Conservation (phyloP, 2,113 vertebrate species). For the Caretta caretta region DNA sequence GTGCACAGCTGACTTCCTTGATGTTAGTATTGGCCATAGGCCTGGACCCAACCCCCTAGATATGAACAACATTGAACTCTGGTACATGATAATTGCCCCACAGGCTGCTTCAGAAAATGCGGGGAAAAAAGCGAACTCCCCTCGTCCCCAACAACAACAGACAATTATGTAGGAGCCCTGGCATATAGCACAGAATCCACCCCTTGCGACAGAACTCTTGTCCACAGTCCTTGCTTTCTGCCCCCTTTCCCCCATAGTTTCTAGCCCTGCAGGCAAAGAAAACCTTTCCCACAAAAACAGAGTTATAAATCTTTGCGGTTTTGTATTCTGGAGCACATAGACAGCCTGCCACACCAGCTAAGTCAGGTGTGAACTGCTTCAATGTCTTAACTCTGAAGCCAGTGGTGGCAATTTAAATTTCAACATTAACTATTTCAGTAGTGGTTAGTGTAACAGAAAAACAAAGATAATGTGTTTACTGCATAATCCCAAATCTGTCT, state of each 20-base stretch:
- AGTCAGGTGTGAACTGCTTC: neutral
- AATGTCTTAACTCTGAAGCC: too few relatives aligned
- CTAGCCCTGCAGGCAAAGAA: neutral
- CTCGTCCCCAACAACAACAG: neutral
- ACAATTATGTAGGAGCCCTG: neutral
- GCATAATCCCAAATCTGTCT: neutral
- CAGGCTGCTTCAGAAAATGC: neutral
- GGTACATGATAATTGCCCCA: neutral
- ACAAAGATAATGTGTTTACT: neutral
- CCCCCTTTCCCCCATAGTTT: neutral
- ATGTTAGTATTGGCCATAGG: neutral
- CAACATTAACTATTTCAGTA: neutral
- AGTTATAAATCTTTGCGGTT: neutral
- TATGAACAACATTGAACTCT: neutral
- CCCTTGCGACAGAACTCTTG: neutral
- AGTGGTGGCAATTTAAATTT: neutral
- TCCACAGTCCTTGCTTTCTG: neutral
- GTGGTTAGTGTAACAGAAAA: neutral
- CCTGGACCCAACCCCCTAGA: neutral
- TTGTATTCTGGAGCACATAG: neutral
- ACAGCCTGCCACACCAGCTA: neutral
- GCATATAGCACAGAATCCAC: neutral
- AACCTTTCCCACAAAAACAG: neutral
- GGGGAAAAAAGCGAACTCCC: neutral
- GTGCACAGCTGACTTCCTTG: rapidly evolving